Conservation (phyloP, 2,113 vertebrate genomes). For the Nerophis lumbriciformis region DNA sequence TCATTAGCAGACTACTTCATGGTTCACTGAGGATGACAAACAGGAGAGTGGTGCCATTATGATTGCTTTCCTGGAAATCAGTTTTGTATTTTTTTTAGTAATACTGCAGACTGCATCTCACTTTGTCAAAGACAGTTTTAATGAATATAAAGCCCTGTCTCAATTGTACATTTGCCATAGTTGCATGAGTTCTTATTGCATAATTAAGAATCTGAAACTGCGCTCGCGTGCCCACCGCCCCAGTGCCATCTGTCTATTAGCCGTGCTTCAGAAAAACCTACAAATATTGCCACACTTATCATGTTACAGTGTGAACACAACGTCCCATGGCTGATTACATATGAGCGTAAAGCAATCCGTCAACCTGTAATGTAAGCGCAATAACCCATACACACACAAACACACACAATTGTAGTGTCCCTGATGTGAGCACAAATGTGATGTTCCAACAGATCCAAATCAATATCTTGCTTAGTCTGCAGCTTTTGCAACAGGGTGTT, state of each 20-base stretch:
- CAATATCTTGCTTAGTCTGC: constrained; percentile 25
- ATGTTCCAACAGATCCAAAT: constrained; percentile 32
- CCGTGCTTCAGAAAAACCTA: constrained; percentile 18
- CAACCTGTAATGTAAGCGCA: constrained; percentile 36
- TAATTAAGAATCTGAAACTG: constrained; percentile 32
- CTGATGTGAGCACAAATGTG: constrained; percentile 8
- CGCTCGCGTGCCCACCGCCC: background rate
- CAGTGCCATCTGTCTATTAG: constrained; percentile 14
- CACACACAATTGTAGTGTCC: background rate
- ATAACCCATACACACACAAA: constrained; percentile 9
- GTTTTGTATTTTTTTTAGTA: no score
- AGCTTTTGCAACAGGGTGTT: constrained; percentile 42
- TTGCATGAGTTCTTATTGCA: constrained; percentile 12
- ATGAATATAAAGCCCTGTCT: no score
- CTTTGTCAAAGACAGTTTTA: no score
- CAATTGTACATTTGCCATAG: constrained; percentile 1
- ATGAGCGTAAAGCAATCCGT: constrained; percentile 41
- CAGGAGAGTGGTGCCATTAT: no score
- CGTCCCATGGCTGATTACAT: constrained; percentile 25
- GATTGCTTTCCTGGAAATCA: no score
- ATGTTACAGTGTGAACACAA: constrained; percentile 19
- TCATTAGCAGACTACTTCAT: no score
- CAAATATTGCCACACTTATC: constrained; percentile 23
- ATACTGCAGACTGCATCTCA: no score
- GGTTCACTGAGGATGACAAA: no score